A percentile compares a stretch with the other conserved stretches of the same genome.
These are phyloP conservation scores for Mellilla xanthometata DNA, from an alignment of 2,888 invertebrate genomes.

Conservation along the genomic window DNA sequence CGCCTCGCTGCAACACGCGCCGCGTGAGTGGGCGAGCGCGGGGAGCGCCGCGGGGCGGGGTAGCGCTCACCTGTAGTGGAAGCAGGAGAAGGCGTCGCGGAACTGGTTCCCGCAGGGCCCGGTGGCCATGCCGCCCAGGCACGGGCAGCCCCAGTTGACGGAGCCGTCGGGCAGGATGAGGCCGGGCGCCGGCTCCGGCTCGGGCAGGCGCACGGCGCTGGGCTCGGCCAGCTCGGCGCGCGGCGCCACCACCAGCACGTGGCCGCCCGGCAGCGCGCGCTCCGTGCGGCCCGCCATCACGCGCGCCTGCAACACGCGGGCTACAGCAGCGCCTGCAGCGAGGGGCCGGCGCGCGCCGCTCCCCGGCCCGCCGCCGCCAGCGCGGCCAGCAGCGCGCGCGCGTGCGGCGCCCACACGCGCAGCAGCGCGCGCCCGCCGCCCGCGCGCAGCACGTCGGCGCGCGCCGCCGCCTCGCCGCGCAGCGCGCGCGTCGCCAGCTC, in stretches of 20 bases:
- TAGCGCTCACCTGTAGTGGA: conserved; percentile 94
- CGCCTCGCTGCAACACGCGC: conserved; percentile 87
- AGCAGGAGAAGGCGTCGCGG: conserved; percentile 96
- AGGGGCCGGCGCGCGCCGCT: conserved; percentile 20
- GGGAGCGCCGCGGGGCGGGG: too few species aligned
- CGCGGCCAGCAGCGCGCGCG: conserved; percentile 29
- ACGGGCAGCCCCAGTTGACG: conserved; percentile 98
- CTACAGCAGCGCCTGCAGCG: conserved; percentile 18
- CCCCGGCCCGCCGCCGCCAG: conserved; percentile 25
- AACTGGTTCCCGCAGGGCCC: conserved; percentile 98
- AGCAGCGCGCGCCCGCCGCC: conserved; percentile 41
- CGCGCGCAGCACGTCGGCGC: conserved; percentile 40
- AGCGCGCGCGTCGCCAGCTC: conserved; percentile 28
- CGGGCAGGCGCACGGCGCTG: conserved; percentile 86
- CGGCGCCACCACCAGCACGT: conserved; percentile 91
- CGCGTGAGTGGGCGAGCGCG: conserved; percentile 97
- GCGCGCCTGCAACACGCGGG: background rate
- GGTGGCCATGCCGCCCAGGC: conserved; percentile 98
- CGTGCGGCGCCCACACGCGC: conserved; percentile 10
- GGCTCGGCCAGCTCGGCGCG: conserved; percentile 90
- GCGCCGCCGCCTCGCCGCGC: conserved; percentile 37
- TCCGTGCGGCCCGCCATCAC: conserved; percentile 1
- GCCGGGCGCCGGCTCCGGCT: conserved; percentile 89
- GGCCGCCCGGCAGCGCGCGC: conserved; percentile 76
- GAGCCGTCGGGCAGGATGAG: conserved; percentile 92